Evolutionary conservation across 2,797 vertebrate genomes (phyloP).

Genomic region (Crocodylus rhombifer): DNA sequence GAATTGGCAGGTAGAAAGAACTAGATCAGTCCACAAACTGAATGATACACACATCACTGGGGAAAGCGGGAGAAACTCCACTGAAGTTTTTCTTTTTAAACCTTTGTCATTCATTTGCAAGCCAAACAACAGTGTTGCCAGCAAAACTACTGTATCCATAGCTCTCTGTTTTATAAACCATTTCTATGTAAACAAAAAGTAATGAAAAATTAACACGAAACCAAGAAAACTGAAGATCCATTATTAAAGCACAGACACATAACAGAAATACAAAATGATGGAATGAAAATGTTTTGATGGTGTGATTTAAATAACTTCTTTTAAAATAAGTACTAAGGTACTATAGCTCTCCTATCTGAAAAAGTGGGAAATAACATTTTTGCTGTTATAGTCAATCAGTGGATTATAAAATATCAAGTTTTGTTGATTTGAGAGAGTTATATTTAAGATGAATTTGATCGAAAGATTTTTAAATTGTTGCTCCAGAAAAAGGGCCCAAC

Average conservation of each 20-base stretch:
- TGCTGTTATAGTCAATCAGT: not conserved
- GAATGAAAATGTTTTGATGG: slow-evolving; percentile 37
- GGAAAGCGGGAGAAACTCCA: not conserved
- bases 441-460: not conserved
- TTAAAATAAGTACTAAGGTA: not conserved
- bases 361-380: not conserved
- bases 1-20: not conserved
- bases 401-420: not conserved
- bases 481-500: accelerated
- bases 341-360: not conserved
- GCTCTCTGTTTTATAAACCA: not conserved
- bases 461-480: not conserved
- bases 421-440: not conserved
- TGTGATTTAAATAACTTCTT: slow-evolving; percentile 5
- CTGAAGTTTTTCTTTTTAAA: not conserved
- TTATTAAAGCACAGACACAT: slow-evolving; percentile 40
- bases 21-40: not conserved
- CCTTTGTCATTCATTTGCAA: too few species aligned
- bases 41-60: not conserved
- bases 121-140: not conserved
- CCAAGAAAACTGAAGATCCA: slow-evolving; percentile 24
- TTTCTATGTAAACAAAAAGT: slow-evolving; percentile 16
- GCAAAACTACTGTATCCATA: not conserved
- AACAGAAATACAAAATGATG: slow-evolving; percentile 59
- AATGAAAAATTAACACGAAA: slow-evolving; percentile 38